Evolutionary conservation across 1,140 invertebrate genomes (phyloP), one percentile per base, ranked within the genome.

Genomic region (Elymnias hypermnestra): DNA sequence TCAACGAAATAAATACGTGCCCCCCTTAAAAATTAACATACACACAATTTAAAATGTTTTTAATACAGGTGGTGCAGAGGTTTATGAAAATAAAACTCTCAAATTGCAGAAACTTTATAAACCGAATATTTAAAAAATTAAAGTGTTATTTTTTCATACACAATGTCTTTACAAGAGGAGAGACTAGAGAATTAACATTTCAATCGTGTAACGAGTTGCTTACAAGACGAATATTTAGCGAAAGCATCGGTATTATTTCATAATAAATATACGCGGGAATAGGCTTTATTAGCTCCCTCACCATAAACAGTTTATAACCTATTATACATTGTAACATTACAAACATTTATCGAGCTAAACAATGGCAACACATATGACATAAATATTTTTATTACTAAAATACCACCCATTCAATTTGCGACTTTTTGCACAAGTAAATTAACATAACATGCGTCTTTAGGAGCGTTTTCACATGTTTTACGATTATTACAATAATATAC

Each of bases 181-280:
- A 84, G 81, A 84, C 81, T 84, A 84, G 81, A 84, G 71, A 77
- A 72, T 70, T 70, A 79, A 79, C 66, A 70, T 73, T 72, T 74
- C 66, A 71, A 82, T 68, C 55, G 62, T 70, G 70, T 70, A n/a
- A n/a, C n/a, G n/a, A n/a, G n/a, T n/a, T 52, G 55, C 62, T 59
- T 63, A 63, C 48, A 63, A 60, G 5, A 8, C 57, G 65, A 53
- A 60, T 61, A 57, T 40, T 46, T 47, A 36, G 36, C 50, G 40
- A 55, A 29, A 57, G 53, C 62, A 53, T 53, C 43, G 22, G 36
- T 45, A 49, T 12, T 36, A 25, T 36, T 36, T 33, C 35, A 44
- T 49, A 42, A 28, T 42, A 42, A 23, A 22, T 36, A 29, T 28
- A 26, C 18, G 55, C 50, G 42, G 44, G 10, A 41, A 21, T 25